Conservation (phyloP, 2,888 invertebrate species). For the Adineta ricciae region DNA sequence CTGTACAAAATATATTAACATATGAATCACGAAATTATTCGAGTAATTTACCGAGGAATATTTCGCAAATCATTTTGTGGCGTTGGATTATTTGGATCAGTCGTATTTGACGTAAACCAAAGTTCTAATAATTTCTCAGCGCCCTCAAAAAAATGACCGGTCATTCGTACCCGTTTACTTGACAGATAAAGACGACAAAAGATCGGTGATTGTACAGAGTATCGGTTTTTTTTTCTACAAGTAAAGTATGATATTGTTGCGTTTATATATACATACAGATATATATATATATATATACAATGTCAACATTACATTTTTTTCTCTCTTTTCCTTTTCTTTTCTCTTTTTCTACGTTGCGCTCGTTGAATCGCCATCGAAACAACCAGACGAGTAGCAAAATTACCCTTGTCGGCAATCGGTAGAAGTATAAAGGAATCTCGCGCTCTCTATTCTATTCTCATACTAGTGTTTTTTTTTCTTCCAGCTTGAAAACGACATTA, state of each 20-base stretch:
- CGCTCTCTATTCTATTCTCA: not conserved
- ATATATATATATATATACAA: no score
- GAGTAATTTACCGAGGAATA: slow-evolving; percentile 25
- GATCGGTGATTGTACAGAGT: not conserved
- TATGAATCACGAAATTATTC: not conserved
- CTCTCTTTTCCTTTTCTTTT: not conserved
- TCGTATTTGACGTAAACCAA: slow-evolving; percentile 65
- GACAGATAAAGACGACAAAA: not conserved
- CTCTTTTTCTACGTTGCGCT: not conserved
- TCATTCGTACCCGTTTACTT: not conserved
- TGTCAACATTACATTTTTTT: not conserved
- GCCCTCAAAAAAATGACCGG: slow-evolving; percentile 74
- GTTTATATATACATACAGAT: no score
- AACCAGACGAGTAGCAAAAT: not conserved
- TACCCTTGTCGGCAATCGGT: not conserved
- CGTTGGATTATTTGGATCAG: not conserved
- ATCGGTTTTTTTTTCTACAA: not conserved
- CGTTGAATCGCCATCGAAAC: not conserved
- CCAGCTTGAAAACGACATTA: not conserved
- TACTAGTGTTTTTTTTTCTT: not conserved
- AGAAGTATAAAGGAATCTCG: not conserved
- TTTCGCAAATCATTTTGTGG: slow-evolving; percentile 29
- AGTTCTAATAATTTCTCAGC: slow-evolving; percentile 95
- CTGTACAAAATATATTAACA: not conserved
- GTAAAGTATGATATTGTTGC: not conserved